phyloP scores from a whole-genome alignment of 2,888 invertebrate genomes.

The Lasioglossum vierecki region DNA sequence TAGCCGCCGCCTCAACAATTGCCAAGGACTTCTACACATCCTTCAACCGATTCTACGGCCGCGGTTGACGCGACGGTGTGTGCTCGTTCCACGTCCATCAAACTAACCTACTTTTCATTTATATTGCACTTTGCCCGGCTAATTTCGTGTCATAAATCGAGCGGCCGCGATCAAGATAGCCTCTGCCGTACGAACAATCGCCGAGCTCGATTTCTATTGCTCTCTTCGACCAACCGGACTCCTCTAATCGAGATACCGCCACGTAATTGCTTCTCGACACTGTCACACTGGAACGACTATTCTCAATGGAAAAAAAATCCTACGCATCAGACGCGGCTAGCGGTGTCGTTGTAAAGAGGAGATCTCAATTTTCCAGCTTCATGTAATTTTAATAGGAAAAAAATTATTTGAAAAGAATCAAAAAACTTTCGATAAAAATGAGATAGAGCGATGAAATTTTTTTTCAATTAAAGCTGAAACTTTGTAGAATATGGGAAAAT shows the following conservation, averaged over 20 bases:
- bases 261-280: neutral
- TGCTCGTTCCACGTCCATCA: neutral
- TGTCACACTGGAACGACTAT: too few relatives aligned
- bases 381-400: too few relatives aligned
- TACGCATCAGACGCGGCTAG: too few relatives aligned
- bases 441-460: too few relatives aligned
- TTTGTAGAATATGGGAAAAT: too few relatives aligned
- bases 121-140: slow-evolving; percentile 1
- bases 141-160: slow-evolving; percentile 2
- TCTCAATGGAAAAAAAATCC: too few relatives aligned
- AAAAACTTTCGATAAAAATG: too few relatives aligned
- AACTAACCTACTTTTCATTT: slow-evolving; percentile 7
- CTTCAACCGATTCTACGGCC: neutral
- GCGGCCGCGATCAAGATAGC: neutral
- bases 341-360: too few relatives aligned
- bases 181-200: neutral
- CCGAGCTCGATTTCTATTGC: neutral
- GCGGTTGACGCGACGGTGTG: neutral
- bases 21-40: slow-evolving; percentile 18
- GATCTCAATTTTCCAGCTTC: too few relatives aligned
- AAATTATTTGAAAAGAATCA: too few relatives aligned
- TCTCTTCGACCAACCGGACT: neutral
- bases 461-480: too few relatives aligned
- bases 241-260: neutral
- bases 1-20: slow-evolving; percentile 17